Evolutionary conservation across 2,888 invertebrate genomes (phyloP), one percentile per base, ranked within the genome.

Genomic region (Cacoxenus indagator): DNA sequence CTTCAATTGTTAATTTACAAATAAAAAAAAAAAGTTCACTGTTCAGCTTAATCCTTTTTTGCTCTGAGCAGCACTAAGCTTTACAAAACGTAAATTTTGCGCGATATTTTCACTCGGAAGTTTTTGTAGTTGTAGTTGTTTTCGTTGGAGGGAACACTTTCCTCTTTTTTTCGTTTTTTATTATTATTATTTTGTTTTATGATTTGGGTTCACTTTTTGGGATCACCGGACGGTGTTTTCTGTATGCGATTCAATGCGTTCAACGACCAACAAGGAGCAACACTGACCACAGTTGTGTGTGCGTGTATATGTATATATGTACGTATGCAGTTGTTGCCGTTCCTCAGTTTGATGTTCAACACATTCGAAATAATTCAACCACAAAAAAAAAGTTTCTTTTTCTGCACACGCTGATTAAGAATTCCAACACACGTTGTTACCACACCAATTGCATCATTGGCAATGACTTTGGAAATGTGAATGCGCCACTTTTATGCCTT

Each of bases 391-490:
- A 48, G 22, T 14, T 51, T 19, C 1, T 37, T 51, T 51, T 51
- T 19, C 9, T 51, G 22, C 51, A 51, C 48, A 61, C 67, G 51
- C 43, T 48, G 48, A 24, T 6, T 22, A 65, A 27, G 17, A 54
- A 31, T 51, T 48, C 37, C 75, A 73, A 65, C 70, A 71, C 29
- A 76, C 80, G 85, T 83, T 88, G 87, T 88, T 87, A 87, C 85
- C 86, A 86, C 88, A 87, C 85, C 86, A 86, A 86, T 88, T 88
- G 88, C 88, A 88, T 88, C 86, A 88, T 88, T 87, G 87, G 88
- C 88, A 88, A 88, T 88, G 88, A 87, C 88, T 88, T 86, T 88
- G 86, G 87, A 86, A 85, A 85, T 82, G 82, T 80, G 84, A 85
- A 83, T 83, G 82, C 81, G 85, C 83, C 84, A 87, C 88, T 88